Percentiles rank a stretch among this genome's conserved stretches.
Evolutionary conservation across 2,797 vertebrate species (phyloP).

Genomic region (Alectoris magna): DNA sequence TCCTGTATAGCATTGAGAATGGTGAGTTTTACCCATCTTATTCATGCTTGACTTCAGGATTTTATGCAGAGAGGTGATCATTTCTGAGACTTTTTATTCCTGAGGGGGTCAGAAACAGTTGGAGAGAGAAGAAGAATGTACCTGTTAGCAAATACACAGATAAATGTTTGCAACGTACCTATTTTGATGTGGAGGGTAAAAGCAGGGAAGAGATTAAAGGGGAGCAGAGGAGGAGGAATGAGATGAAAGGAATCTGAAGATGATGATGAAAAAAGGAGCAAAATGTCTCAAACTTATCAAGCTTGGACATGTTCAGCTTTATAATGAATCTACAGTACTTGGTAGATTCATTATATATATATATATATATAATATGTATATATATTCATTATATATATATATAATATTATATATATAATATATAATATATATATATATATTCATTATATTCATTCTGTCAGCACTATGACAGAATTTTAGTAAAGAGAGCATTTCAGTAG

Average conservation of each 20-base stretch:
- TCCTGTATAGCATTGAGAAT: neutral
- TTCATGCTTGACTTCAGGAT: neutral
- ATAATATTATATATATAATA: no score
- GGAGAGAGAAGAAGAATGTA: neutral
- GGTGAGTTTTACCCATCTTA: neutral
- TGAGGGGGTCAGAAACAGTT: neutral
- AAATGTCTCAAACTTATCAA: neutral
- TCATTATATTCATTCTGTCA: no score
- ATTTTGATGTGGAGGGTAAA: constrained; percentile 14
- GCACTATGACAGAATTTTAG: neutral
- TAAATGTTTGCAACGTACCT: constrained; percentile 44
- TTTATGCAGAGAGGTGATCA: neutral
- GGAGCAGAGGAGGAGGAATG: neutral
- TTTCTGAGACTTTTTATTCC: neutral
- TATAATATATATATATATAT: no score
- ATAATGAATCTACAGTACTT: constrained; percentile 8
- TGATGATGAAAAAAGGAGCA: neutral
- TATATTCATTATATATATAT: no score
- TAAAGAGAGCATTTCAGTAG: neutral
- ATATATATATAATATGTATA: no score
- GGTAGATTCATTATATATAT: neutral
- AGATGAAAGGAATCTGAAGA: constrained; percentile 13
- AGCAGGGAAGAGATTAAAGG: constrained; percentile 53
- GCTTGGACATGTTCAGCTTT: neutral
- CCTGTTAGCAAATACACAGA: constrained; percentile 11